Conservation (phyloP, 2,888 invertebrate species). For the Mythimna lalbum region DNA sequence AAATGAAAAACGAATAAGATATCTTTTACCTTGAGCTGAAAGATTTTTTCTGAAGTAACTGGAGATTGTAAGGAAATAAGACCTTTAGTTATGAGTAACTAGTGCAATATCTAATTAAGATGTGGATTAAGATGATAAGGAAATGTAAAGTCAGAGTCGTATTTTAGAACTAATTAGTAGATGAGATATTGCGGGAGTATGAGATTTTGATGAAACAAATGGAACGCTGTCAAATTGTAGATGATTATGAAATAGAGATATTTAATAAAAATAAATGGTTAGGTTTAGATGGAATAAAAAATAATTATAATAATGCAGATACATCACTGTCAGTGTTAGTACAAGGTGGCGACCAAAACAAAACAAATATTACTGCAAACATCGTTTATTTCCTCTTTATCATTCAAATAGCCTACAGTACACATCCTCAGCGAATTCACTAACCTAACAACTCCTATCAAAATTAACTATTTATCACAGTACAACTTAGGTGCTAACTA, state of each 20-base stretch:
- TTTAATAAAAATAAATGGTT: slow-evolving; percentile 2
- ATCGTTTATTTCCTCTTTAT: slow-evolving; percentile 66
- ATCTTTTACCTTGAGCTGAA: slow-evolving; percentile 32
- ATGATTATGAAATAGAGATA: neutral
- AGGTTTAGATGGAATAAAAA: neutral
- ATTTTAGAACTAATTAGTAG: slow-evolving; percentile 31
- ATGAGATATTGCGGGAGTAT: slow-evolving; percentile 17
- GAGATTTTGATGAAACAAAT: neutral
- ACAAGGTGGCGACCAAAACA: slow-evolving; percentile 57
- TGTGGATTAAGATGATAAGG: slow-evolving; percentile 52
- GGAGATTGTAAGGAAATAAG: slow-evolving; percentile 62
- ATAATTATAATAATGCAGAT: slow-evolving; percentile 7
- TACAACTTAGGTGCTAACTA: slow-evolving; percentile 81
- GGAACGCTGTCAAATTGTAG: neutral
- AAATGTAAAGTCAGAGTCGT: slow-evolving; percentile 26
- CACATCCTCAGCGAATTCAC: slow-evolving; percentile 50
- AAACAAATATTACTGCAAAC: slow-evolving; percentile 65
- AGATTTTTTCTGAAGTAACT: slow-evolving; percentile 40
- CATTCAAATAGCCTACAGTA: slow-evolving; percentile 57
- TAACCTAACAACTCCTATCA: slow-evolving; percentile 60
- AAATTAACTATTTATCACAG: slow-evolving; percentile 81
- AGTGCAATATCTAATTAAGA: slow-evolving; percentile 58
- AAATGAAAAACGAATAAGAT: slow-evolving; percentile 36
- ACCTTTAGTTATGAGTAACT: slow-evolving; percentile 40
- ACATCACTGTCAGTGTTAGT: slow-evolving; percentile 21